Base-by-base conservation (phyloP, 2,797 vertebrate species). In the Sparidentex hasta region DNA sequence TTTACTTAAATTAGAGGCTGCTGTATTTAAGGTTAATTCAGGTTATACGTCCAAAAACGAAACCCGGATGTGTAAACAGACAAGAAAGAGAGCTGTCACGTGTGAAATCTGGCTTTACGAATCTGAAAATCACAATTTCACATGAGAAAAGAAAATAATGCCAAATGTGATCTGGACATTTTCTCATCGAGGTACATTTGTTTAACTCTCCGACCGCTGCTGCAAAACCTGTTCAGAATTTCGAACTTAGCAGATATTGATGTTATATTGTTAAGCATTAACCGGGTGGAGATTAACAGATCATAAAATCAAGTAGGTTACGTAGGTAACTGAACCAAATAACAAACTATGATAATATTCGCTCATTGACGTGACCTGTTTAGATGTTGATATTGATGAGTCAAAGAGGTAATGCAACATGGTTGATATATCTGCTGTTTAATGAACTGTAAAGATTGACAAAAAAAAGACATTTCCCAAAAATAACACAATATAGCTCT, bases 151-250 rank as follows among this genome's bases (percentile, higher is more conserved):
- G 29, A 33, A 33, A 33, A 33, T 33, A 33, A 33, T 7, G 29
- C 29, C 29, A 7, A 33, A 33, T 33, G 29, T 33, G 29, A 33
- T 3, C 7, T 33, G 29, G 29, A 33, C 5, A 33, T 33, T 33
- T 33, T 33, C 29, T 33, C 27, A 4, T 27, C 2, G 74, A 25
- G 25, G 44, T 71, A 70, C 29, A 25, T 25, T 51, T 54, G 77
- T 83, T 81, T 69, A 18, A 50, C 17, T 16, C 14, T 78, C 62
- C 81, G 80, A 13, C 12, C 8, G 20, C 25, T 9, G 52, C 20
- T 47, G 13, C 25, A 74, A 27, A 11, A 64, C 13, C 20, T 38
- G 56, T n/a, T 25, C 21, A n/a, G 17, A 63, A 51, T 41, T 29
- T 54, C 12, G 44, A 14, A 38, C 20, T 21, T 33, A 33, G 29